These are phyloP conservation scores for Caenorhabditis sp. DNA, from an alignment of 2,888 invertebrate genomes.

Conservation along the genomic window DNA sequence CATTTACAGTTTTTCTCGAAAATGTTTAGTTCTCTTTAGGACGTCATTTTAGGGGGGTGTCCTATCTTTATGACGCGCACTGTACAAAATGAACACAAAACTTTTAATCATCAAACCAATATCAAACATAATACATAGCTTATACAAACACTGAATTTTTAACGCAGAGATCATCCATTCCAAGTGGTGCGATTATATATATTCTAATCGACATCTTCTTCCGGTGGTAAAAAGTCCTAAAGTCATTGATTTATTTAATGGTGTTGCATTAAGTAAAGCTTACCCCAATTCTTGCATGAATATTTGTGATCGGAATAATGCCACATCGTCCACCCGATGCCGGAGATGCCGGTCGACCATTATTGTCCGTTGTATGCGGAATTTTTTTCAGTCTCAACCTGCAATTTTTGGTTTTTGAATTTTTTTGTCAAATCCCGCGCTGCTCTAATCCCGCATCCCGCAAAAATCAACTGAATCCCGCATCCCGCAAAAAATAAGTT, in stretches of 20 bases:
- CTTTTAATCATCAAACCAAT: too few species aligned
- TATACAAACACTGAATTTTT: not conserved
- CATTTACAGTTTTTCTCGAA: too few species aligned
- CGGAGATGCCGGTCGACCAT: slow-evolving; percentile 49
- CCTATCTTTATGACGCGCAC: too few species aligned
- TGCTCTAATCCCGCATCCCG: slow-evolving; percentile 16
- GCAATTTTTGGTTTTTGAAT: slow-evolving; percentile 29
- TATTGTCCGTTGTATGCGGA: slow-evolving; percentile 44
- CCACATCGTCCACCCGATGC: slow-evolving; percentile 51
- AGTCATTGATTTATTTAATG: slow-evolving; percentile 56
- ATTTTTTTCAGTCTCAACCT: slow-evolving; percentile 48
- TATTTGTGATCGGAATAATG: slow-evolving; percentile 50
- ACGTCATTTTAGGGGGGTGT: too few species aligned
- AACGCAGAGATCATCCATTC: too few species aligned
- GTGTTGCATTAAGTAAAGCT: slow-evolving; percentile 57
- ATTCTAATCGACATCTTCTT: slow-evolving; percentile 57
- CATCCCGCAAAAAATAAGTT: slow-evolving; percentile 20
- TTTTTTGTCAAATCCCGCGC: slow-evolving; percentile 31
- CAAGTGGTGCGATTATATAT: slow-evolving; percentile 32
- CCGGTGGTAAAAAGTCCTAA: slow-evolving; percentile 53
- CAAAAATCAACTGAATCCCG: slow-evolving; percentile 13
- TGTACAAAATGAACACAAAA: not conserved
- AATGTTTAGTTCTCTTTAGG: too few species aligned
- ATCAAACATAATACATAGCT: slow-evolving; percentile 1
- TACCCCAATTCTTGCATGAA: slow-evolving; percentile 42